Conservation (phyloP, 53 echinoderm and acorn worm genomes). For the Stichopus horrens region DNA sequence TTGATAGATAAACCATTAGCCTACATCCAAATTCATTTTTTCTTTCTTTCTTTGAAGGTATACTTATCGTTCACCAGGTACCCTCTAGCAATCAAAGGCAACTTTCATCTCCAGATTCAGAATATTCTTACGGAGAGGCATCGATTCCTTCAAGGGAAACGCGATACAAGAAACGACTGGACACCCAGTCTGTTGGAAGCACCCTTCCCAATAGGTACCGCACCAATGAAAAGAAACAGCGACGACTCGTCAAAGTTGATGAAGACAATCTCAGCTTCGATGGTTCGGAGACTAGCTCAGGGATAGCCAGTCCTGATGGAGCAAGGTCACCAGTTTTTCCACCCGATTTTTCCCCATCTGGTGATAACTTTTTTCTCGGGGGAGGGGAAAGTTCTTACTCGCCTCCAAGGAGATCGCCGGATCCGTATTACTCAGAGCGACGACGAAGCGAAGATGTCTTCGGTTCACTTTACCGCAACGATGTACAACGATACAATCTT, state of each 20-base stretch:
- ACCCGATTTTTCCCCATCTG: background rate
- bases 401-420: background rate
- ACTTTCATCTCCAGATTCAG: background rate
- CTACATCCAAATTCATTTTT: too few relatives aligned
- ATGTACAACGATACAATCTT: background rate
- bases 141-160: background rate
- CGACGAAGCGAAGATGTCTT: background rate
- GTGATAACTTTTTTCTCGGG: background rate
- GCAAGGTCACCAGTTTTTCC: conserved; percentile 15
- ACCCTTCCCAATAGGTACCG: conserved; percentile 36
- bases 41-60: background rate
- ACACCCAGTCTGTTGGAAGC: background rate
- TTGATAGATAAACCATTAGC: too few relatives aligned
- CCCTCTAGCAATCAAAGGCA: conserved; percentile 16
- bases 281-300: conserved; percentile 28
- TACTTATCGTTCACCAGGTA: conserved; percentile 34
- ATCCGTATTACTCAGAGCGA: background rate
- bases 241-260: conserved; percentile 29
- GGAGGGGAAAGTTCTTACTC: background rate
- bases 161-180: conserved; percentile 35
- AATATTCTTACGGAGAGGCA: background rate
- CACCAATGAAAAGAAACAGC: conserved; percentile 18
- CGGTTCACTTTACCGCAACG: background rate
- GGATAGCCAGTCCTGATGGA: conserved; percentile 18
- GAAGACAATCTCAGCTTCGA: conserved; percentile 16